Evolutionary conservation across 2,797 vertebrate genomes (phyloP), one percentile per base, ranked within the genome.

Genomic region (Poeciliopsis presidionis): DNA sequence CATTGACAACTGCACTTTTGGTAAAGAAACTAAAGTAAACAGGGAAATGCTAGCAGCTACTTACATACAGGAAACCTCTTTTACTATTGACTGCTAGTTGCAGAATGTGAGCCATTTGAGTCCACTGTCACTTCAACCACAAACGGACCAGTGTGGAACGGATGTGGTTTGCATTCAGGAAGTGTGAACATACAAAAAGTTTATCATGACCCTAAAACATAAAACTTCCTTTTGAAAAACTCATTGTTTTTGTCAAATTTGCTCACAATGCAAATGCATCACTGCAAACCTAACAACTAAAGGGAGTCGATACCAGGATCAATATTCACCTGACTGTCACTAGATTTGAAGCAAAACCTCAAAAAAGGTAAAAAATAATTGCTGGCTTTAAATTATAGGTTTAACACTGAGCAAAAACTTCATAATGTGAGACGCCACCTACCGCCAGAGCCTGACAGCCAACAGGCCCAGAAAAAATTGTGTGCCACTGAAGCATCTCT

Each of bases 101-200:
- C 67, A 69, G 67, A 69, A 28, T 69, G 39, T 69, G 12, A 25
- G 65, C 11, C 65, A 69, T 69, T 43, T n/a, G 13, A 69, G 41
- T 69, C 67, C 67, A 69, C 41, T 43, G 41, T 45, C 7, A 22
- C 41, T 43, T 5, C 41, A 69, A 69, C 67, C 67, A 45, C 67
- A n/a, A 69, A n/a, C 11, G 41, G 39, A 45, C 39, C 12, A n/a
- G 67, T 69, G 41, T 7, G 43, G 39, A 69, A 69, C 12, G 39
- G 67, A 43, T 69, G 41, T 25, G 39, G 67, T 14, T 43, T n/a
- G 25, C 22, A 45, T n/a, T 69, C 67, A 45, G 39, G 22, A 69
- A 69, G 43, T 7, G 9, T 14, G 6, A 14, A 69, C 5, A 25
- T 67, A n/a, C 9, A 45, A 28, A 69, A n/a, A 14, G 1, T 69